Evolutionary conservation across 2,113 vertebrate genomes (phyloP), one percentile per base, ranked within the genome.

Genomic region (Oryzias woworae): DNA sequence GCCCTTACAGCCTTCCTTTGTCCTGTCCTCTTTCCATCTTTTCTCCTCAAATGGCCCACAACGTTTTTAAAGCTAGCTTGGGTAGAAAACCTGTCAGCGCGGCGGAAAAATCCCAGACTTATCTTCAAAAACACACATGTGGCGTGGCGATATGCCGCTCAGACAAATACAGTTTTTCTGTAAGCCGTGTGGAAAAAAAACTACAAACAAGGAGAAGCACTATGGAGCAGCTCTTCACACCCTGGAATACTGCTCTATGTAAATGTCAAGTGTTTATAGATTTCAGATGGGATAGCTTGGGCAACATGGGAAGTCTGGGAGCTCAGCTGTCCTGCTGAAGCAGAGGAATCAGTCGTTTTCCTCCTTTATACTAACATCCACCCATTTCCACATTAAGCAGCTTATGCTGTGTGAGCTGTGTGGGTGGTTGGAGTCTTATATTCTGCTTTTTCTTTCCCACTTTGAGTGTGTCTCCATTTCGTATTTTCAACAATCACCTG

Each of bases 401-500:
- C 51, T 55, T 47, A 71, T 51, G 41, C 51, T 23, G 49, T 76
- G 58, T 52, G 60, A 71, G 51, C 48, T 18, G 44, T 1, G 42
- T 54, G 60, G 52, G 62, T 48, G 18, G 24, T 36, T 67, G n/a
- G 16, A 63, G 20, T 22, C 43, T 18, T 5, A 53, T 14, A 58
- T 62, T 49, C 45, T 58, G 18, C 7, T 43, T 62, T 23, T 53
- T 26, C 49, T 22, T 31, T 51, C 4, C 46, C 1, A 42, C n/a
- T 42, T 41, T 53, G 5, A 54, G 12, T 46, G 44, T 62, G 44
- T 24, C 45, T 42, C 16, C 15, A 46, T 57, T 23, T 54, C 31
- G 58, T 47, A 66, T 45, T 64, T 71, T 13, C 53, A 55, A 52
- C 53, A 65, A 15, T 53, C 77, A 72, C 58, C 58, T 54, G 48